These are phyloP conservation scores for Indicator maculatus DNA, from an alignment of 2,113 vertebrate genomes.

Conservation along the genomic window DNA sequence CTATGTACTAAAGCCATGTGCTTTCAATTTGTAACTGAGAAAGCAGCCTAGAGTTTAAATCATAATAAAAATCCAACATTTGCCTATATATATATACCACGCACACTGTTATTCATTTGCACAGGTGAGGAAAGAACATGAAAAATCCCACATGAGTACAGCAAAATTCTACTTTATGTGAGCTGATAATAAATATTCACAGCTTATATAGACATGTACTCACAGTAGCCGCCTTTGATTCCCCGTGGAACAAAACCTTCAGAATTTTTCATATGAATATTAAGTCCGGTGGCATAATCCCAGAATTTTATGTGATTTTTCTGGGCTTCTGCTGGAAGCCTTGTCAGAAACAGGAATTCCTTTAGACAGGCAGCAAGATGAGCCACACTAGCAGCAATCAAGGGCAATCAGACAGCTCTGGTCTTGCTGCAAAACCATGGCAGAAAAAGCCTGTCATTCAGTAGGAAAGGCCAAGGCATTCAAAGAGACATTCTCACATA, in stretches of 20 bases:
- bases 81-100: not conserved
- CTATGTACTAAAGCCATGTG: constrained; percentile 10
- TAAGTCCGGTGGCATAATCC: not conserved
- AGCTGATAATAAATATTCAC: constrained; percentile 20
- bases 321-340: not conserved
- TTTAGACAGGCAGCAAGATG: not conserved
- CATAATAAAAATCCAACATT: constrained; percentile 20
- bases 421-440: not conserved
- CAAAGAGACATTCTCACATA: not conserved
- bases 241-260: not conserved
- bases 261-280: not conserved
- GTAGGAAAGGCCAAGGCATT: not conserved
- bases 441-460: not conserved
- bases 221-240: not conserved
- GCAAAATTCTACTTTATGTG: not conserved
- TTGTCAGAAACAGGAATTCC: not conserved
- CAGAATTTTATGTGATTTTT: not conserved
- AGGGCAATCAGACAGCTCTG: not conserved
- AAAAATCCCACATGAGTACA: not conserved
- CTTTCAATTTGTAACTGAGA: constrained; percentile 43
- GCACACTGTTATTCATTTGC: not conserved
- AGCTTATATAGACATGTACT: not conserved
- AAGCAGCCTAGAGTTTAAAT: not conserved
- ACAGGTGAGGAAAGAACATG: not conserved
- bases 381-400: fast-evolving